A percentile compares a stretch with the other conserved stretches of the same genome.
phyloP scores from a whole-genome alignment of 2,113 vertebrate genomes.

The Brienomyrus brachyistius region DNA sequence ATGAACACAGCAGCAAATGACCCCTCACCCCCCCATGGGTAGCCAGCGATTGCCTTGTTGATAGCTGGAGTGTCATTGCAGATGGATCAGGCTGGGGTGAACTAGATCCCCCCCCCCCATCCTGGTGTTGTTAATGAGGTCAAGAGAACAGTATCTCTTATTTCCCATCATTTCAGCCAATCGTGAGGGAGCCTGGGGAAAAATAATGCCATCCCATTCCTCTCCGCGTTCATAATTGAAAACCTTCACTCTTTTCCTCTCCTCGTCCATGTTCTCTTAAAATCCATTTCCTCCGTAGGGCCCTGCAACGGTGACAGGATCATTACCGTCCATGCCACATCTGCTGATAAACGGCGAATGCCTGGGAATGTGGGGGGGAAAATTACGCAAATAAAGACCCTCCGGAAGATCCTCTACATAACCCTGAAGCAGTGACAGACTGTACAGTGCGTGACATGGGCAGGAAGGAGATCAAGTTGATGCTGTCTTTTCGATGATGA shows the following conservation, averaged over 20 bases:
- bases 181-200: background rate
- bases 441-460: background rate
- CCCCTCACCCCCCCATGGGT: background rate
- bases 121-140: background rate
- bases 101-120: background rate
- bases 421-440: background rate
- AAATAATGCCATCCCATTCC: background rate
- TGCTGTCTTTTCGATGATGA: background rate
- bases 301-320: background rate
- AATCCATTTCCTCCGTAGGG: background rate
- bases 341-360: background rate
- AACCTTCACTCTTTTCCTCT: conserved; percentile 9
- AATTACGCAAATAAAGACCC: background rate
- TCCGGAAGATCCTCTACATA: background rate
- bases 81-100: background rate
- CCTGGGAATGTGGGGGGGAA: background rate
- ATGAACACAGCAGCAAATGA: background rate
- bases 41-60: background rate
- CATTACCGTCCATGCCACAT: background rate
- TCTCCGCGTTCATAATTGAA: conserved; percentile 8
- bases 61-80: background rate
- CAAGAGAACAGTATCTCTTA: background rate
- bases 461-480: background rate
- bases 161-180: background rate
- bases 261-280: background rate